phyloP scores from a whole-genome alignment of 2,113 vertebrate genomes.

The Ictidomys tridecemlineatus region DNA sequence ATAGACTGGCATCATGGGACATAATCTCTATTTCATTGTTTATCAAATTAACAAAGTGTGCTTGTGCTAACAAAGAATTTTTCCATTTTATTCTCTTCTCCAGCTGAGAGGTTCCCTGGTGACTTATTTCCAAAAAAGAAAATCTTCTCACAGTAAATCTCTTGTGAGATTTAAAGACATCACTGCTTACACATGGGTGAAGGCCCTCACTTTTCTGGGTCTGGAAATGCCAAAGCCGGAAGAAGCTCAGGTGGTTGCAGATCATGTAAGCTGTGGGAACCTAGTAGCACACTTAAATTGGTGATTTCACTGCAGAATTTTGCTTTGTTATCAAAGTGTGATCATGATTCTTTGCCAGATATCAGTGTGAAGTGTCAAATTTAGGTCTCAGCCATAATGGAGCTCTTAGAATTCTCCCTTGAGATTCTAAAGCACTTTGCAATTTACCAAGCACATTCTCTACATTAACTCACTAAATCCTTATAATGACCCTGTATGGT shows the following conservation, averaged over 20 bases:
- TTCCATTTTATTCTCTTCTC: background rate
- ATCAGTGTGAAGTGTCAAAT: accelerated
- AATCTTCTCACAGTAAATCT: conserved; percentile 72
- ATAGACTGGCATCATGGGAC: background rate
- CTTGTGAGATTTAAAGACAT: conserved; percentile 82
- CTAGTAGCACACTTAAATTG: accelerated
- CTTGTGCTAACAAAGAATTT: background rate
- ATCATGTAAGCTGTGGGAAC: conserved; percentile 81
- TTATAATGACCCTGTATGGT: accelerated
- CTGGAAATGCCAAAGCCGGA: background rate
- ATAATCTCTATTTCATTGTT: background rate
- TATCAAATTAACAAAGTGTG: background rate
- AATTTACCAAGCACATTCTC: background rate
- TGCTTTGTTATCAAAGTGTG: background rate
- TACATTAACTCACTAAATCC: background rate
- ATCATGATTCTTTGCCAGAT: background rate
- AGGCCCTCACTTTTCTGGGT: conserved; percentile 69
- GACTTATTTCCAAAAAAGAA: conserved; percentile 81
- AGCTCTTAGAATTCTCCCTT: background rate
- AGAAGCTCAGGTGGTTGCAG: conserved; percentile 33
- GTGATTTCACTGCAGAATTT: accelerated
- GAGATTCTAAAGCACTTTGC: no score
- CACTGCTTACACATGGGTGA: conserved; percentile 58
- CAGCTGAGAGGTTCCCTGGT: conserved; percentile 73
- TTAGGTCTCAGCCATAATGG: background rate